Evolutionary conservation across 2,113 vertebrate genomes (phyloP), one percentile per base, ranked within the genome.

Genomic region (Brachyhypopomus occidentalis): DNA sequence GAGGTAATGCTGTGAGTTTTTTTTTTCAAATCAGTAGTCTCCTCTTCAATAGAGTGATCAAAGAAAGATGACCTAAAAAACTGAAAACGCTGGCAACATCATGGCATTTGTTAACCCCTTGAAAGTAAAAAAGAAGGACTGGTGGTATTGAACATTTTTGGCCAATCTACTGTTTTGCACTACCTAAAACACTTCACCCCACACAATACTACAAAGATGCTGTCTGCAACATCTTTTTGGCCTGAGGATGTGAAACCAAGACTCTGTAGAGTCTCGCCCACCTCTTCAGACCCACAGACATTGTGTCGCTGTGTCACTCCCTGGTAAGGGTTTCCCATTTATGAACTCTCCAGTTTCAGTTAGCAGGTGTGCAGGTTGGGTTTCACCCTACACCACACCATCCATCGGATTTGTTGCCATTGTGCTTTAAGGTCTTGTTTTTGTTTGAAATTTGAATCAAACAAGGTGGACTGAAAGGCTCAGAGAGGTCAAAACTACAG

Each of bases 361-460:
- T 12, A 77, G 79, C 81, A 80, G 83, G 69, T 73, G 81, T 30
- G 71, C 70, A 58, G 86, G 73, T 91, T 64, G 45, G 67, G 88
- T 91, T 92, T 87, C 89, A 74, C 55, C n/a, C 75, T 16, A 36
- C 30, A n/a, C 8, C 78, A 62, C 67, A 16, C 2, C 78, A 59
- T 27, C 58, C 78, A 30, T 36, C 63, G 25, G 59, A 48, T 30
- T 82, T 70, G 52, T 77, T 58, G 79, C 60, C 23, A 67, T 74
- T 88, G 75, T 87, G 62, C 84, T 59, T 79, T 55, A 19, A 60
- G 12, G 34, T 48, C 9, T 56, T 85, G 85, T 78, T 81, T 81
- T 69, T 38, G 78, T 89, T 89, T 88, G 75, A 87, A 89, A 91
- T 89, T 84, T 87, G 75, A 91, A 89, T 88, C 78, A 79, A 14